phyloP scores from a whole-genome alignment of 2,113 vertebrate genomes.

The Alexandromys fortis region DNA sequence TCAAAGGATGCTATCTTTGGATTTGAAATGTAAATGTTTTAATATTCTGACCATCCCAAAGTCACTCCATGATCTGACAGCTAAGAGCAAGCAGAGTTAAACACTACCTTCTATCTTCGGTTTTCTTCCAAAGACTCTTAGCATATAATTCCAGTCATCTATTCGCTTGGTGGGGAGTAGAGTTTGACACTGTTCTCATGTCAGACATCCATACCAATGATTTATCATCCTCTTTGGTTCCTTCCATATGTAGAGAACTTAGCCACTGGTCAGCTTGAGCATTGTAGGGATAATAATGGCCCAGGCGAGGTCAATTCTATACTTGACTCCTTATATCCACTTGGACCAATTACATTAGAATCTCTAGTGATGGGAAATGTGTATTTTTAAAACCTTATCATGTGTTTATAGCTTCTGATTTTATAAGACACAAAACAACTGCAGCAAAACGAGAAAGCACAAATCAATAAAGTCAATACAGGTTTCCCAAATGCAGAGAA shows the following conservation, averaged over 20 bases:
- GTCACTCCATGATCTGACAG: neutral
- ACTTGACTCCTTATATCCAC: neutral
- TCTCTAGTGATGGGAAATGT: neutral
- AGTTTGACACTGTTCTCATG: neutral
- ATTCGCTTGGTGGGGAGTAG: neutral
- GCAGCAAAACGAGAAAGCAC: neutral
- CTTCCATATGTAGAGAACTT: neutral
- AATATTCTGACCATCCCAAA: neutral
- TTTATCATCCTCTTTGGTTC: neutral
- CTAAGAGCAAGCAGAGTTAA: conserved; percentile 3
- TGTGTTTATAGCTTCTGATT: neutral
- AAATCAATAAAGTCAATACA: neutral
- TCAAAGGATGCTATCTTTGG: neutral
- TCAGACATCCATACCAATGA: neutral
- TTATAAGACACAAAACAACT: neutral
- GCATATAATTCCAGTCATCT: neutral
- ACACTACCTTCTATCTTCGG: neutral
- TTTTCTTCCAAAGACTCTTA: neutral
- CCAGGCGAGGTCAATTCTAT: neutral
- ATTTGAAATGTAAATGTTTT: conserved; percentile 20
- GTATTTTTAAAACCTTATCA: neutral
- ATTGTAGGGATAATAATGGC: neutral
- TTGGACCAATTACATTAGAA: neutral
- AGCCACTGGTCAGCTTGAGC: neutral
- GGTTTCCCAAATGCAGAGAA: neutral